Conservation (phyloP, 1,140 invertebrate species). For the Drosophila funebris region DNA sequence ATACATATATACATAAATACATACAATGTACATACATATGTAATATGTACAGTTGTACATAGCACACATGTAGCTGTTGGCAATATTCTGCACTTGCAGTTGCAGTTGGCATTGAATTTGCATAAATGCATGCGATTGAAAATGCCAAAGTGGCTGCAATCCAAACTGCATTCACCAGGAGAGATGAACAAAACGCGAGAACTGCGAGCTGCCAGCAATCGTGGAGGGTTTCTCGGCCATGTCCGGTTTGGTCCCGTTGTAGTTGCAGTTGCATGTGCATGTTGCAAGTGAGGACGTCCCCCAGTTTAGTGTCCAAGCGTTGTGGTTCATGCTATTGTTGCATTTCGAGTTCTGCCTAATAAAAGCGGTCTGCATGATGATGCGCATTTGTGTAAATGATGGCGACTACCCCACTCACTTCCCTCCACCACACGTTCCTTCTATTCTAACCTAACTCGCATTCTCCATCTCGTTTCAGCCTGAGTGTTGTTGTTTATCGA, state of each 20-base stretch:
- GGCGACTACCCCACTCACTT: slow-evolving; percentile 8
- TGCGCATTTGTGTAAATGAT: slow-evolving; percentile 54
- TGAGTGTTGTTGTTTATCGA: slow-evolving; percentile 45
- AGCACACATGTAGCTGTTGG: neutral
- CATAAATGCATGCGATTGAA: slow-evolving; percentile 60
- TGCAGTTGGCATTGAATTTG: slow-evolving; percentile 61
- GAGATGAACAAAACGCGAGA: slow-evolving; percentile 40
- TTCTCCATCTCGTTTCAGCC: neutral
- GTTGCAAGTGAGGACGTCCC: neutral
- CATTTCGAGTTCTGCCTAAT: slow-evolving; percentile 43
- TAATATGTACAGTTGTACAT: neutral
- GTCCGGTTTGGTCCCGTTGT: neutral
- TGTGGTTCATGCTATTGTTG: no score
- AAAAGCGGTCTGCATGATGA: slow-evolving; percentile 36
- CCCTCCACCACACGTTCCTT: neutral
- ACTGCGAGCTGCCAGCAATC: slow-evolving; percentile 6
- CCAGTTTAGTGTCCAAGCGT: slow-evolving; percentile 28
- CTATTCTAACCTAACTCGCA: neutral
- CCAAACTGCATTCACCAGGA: slow-evolving; percentile 22
- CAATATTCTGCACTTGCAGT: slow-evolving; percentile 17
- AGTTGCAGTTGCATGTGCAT: neutral
- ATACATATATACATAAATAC: neutral
- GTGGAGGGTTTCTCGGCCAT: neutral
- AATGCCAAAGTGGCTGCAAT: slow-evolving; percentile 54
- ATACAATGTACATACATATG: neutral